These are phyloP conservation scores for Helicolenus hilgendorfi DNA, from an alignment of 2,797 vertebrate species.

Conservation along the genomic window DNA sequence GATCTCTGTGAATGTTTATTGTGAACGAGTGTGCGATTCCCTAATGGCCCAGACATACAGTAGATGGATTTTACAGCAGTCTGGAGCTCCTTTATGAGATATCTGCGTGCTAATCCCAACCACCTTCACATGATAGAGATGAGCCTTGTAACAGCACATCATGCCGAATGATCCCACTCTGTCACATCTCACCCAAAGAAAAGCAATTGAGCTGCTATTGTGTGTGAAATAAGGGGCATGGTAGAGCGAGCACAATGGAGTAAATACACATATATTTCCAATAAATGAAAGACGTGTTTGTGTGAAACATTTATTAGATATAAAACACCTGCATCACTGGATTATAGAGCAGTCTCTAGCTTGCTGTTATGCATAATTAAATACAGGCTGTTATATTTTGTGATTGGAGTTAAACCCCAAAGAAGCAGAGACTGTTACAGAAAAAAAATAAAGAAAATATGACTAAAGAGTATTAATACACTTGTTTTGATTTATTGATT, in stretches of 20 bases:
- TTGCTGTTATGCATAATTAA: conserved; percentile 21
- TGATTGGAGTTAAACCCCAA: neutral
- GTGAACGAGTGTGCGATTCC: conserved; percentile 12
- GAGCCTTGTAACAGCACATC: conserved; percentile 55
- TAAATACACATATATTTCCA: conserved; percentile 29
- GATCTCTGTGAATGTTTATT: conserved; percentile 36
- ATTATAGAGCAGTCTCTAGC: neutral
- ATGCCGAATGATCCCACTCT: conserved; percentile 54
- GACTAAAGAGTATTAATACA: neutral
- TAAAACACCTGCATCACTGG: conserved; percentile 34
- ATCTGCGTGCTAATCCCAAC: conserved; percentile 57
- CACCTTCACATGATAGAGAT: conserved; percentile 67
- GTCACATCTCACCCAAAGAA: conserved; percentile 31
- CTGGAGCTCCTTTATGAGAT: conserved; percentile 53
- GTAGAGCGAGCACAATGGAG: neutral
- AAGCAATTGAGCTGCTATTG: conserved; percentile 36
- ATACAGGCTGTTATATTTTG: neutral
- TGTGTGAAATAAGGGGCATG: conserved; percentile 41
- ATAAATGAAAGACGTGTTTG: conserved; percentile 5
- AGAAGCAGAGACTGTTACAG: neutral
- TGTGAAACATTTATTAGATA: conserved; percentile 25
- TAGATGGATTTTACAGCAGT: conserved; percentile 43
- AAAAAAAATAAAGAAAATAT: neutral
- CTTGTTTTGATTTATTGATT: neutral
- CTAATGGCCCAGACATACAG: conserved; percentile 10